Conservation (phyloP, 2,888 invertebrate species). For the Pammene fasciana region DNA sequence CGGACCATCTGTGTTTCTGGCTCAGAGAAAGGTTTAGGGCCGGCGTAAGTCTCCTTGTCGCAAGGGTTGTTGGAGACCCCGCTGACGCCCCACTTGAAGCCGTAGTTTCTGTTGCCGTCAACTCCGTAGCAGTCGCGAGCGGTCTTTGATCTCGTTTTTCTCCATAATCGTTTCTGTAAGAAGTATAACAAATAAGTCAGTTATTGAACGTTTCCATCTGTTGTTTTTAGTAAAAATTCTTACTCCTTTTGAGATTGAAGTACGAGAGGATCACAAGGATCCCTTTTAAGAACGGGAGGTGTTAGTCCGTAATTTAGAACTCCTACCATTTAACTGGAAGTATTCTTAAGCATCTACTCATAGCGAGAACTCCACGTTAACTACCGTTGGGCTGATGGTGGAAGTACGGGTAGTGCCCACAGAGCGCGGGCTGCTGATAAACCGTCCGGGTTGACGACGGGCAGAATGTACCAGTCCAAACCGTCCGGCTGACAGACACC, state of each 20-base stretch:
- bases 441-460: background rate
- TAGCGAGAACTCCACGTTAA: no score
- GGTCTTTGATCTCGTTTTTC: slow-evolving; percentile 83
- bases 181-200: slow-evolving; percentile 23
- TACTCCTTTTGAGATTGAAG: no score
- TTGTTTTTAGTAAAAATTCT: no score
- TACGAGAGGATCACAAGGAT: no score
- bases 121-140: slow-evolving; percentile 81
- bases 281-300: no score
- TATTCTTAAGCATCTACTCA: no score
- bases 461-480: background rate
- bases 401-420: no score
- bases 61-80: slow-evolving; percentile 86
- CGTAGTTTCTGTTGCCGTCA: slow-evolving; percentile 89
- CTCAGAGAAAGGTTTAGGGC: slow-evolving; percentile 84
- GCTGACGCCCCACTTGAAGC: slow-evolving; percentile 85
- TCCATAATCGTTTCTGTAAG: slow-evolving; percentile 85
- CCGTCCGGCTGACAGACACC: background rate
- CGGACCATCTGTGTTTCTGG: slow-evolving; percentile 83
- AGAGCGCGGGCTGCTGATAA: no score
- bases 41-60: slow-evolving; percentile 83
- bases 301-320: no score
- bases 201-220: no score
- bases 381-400: no score
- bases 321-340: no score